Conservation (phyloP, 2,797 vertebrate species). For the Rhyacichthys aspro region DNA sequence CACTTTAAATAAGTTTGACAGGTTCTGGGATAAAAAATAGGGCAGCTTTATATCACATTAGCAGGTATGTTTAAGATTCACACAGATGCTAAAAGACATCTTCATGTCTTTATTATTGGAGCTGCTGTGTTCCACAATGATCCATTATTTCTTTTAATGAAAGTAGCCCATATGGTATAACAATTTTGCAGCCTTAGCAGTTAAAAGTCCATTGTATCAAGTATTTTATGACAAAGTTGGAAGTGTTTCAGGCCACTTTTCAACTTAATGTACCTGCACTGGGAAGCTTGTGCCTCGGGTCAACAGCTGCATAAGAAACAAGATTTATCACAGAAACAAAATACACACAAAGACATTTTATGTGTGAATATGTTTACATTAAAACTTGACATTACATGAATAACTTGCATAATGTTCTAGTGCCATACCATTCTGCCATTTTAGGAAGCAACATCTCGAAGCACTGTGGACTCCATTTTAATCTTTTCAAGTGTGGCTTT, state of each 20-base stretch:
- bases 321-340: too few species aligned
- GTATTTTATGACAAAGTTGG: slow-evolving; percentile 3
- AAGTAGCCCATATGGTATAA: not conserved
- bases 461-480: not conserved
- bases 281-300: too few species aligned
- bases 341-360: too few species aligned
- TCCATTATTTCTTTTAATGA: slow-evolving; percentile 2
- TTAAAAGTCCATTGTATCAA: not conserved
- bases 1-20: slow-evolving; percentile 9
- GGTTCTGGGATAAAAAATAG: slow-evolving; percentile 3
- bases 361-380: too few species aligned
- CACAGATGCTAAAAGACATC: slow-evolving; percentile 1
- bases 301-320: too few species aligned
- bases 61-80: slow-evolving; percentile 8
- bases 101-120: slow-evolving; percentile 5
- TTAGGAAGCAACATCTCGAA: too few species aligned
- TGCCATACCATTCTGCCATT: too few species aligned
- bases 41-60: slow-evolving; percentile 4
- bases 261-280: not conserved
- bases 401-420: too few species aligned
- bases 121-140: not conserved
- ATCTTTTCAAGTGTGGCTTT: not conserved
- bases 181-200: slow-evolving; percentile 3
- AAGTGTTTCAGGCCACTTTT: slow-evolving; percentile 1
- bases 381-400: too few species aligned